phyloP scores from a whole-genome alignment of 2,797 vertebrate genomes.

The Clarias platycephalus region DNA sequence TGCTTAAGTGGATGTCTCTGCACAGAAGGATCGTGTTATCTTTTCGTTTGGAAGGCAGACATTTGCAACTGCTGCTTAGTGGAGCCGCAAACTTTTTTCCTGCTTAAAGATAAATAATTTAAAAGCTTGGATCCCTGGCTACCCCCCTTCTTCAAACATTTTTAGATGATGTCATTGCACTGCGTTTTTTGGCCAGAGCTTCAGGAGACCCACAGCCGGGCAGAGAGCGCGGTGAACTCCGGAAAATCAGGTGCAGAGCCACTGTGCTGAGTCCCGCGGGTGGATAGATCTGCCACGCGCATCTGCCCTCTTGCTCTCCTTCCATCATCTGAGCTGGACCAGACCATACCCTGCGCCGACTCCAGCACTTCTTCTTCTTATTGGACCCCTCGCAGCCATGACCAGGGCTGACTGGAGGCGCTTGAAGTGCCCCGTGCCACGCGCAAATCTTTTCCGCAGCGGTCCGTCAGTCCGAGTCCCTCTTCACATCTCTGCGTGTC shows the following conservation, averaged over 20 bases:
- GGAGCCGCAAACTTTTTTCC: conserved; percentile 72
- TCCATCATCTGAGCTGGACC: conserved; percentile 71
- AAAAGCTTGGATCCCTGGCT: conserved; percentile 75
- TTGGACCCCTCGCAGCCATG: conserved; percentile 71
- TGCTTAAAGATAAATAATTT: conserved; percentile 73
- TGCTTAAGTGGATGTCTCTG: conserved; percentile 63
- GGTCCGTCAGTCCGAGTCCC: conserved; percentile 40
- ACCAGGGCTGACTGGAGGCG: conserved; percentile 58
- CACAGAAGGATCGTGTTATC: conserved; percentile 16
- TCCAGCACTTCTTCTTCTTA: conserved; percentile 36
- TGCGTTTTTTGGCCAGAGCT: conserved; percentile 73
- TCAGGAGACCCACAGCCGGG: conserved; percentile 66
- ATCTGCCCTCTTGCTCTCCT: conserved; percentile 67
- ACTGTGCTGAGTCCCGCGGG: conserved; percentile 64
- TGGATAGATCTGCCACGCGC: conserved; percentile 73
- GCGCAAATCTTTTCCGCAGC: conserved; percentile 61
- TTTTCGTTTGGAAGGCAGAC: conserved; percentile 8
- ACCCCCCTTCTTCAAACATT: conserved; percentile 71
- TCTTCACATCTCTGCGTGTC: not conserved
- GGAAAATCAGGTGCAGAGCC: conserved; percentile 80
- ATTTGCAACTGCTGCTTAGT: conserved; percentile 25
- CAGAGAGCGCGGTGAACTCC: conserved; percentile 70
- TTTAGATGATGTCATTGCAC: conserved; percentile 79
- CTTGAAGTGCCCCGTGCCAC: conserved; percentile 67
- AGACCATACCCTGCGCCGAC: conserved; percentile 60